Conservation (phyloP, 1,140 invertebrate genomes). For the Dreissena polymorpha region DNA sequence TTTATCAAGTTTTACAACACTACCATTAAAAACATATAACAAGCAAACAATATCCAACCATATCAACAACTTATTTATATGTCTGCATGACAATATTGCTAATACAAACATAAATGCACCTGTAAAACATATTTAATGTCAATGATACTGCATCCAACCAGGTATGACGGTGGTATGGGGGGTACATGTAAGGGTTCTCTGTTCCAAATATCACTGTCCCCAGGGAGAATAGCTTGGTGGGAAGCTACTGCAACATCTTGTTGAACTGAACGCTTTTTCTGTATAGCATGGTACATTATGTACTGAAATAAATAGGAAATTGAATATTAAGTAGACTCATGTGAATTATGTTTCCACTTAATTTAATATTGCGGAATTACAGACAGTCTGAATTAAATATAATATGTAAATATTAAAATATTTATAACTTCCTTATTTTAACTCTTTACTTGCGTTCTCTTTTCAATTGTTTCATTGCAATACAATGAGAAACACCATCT, state of each 20-base stretch:
- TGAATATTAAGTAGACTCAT: not conserved
- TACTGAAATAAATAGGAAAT: constrained; percentile 45
- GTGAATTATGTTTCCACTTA: not conserved
- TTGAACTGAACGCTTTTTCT: constrained; percentile 35
- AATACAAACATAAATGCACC: constrained; percentile 53
- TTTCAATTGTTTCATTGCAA: too few relatives aligned
- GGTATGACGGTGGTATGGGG: constrained; percentile 70
- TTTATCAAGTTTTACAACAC: not conserved
- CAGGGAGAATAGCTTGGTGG: constrained; percentile 56
- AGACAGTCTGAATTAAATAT: too few relatives aligned
- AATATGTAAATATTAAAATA: too few relatives aligned
- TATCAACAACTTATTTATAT: not conserved
- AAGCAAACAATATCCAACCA: not conserved
- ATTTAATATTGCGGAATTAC: too few relatives aligned
- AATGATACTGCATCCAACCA: constrained; percentile 73
- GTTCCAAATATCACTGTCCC: constrained; percentile 61
- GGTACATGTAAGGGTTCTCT: constrained; percentile 62
- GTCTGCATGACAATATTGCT: not conserved
- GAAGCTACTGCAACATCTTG: constrained; percentile 53
- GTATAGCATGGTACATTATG: constrained; percentile 64
- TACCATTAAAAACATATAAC: not conserved
- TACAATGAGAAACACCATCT: too few relatives aligned
- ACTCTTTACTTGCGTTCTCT: too few relatives aligned
- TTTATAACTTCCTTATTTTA: too few relatives aligned
- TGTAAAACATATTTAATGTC: constrained; percentile 67